phyloP scores from a whole-genome alignment of 2,113 vertebrate genomes.

The Neolamprologus toae region DNA sequence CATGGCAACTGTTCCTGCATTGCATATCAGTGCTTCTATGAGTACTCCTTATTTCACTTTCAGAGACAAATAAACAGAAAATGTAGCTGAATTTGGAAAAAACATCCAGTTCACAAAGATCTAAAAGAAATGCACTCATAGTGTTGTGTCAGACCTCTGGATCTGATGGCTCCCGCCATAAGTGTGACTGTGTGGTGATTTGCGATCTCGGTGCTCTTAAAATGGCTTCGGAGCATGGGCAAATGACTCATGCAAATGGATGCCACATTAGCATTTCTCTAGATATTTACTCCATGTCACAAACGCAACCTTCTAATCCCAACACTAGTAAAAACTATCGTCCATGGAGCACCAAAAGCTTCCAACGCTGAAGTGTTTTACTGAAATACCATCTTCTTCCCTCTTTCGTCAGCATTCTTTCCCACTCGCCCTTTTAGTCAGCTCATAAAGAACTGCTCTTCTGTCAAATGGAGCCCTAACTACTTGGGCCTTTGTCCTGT shows the following conservation, averaged over 20 bases:
- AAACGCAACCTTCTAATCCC: background rate
- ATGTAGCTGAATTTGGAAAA: background rate
- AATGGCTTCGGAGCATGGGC: slow-evolving; percentile 54
- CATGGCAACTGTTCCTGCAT: background rate
- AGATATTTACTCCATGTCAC: slow-evolving; percentile 34
- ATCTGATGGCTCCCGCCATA: slow-evolving; percentile 7
- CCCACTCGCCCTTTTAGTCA: background rate
- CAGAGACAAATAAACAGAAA: background rate
- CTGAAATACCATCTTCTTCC: background rate
- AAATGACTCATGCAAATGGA: slow-evolving; percentile 61
- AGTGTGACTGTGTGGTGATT: background rate
- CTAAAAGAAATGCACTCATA: background rate
- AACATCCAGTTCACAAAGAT: background rate
- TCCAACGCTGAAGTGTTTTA: background rate
- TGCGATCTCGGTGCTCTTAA: slow-evolving; percentile 36
- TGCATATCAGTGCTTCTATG: background rate
- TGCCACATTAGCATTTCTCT: slow-evolving; percentile 50
- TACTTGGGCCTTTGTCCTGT: background rate
- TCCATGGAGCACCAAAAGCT: background rate
- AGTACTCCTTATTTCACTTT: background rate
- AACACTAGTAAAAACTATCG: background rate
- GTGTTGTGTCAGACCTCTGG: background rate
- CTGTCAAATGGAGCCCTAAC: background rate
- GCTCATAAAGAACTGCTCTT: background rate
- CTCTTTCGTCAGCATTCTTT: background rate